Evolutionary conservation across 1,140 invertebrate genomes (phyloP), one percentile per base, ranked within the genome.

Genomic region (Rhyacophila brunnea): DNA sequence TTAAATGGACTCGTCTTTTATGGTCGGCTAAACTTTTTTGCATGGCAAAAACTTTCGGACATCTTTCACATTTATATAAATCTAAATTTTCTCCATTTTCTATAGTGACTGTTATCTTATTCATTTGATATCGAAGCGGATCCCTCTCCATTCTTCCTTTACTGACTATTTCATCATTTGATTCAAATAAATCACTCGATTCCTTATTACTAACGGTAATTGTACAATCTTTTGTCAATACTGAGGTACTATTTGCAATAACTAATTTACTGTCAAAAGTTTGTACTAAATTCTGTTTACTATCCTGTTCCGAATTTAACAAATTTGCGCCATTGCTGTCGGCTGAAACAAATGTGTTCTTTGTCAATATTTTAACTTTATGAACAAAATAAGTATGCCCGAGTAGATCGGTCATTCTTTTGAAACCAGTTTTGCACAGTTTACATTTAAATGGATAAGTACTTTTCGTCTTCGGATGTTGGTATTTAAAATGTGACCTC

Each of bases 21-120:
- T 53, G 50, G 40, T 53, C 50, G 36, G 35, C 15, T 1, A 53
- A 38, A 43, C 20, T 53, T 20, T 42, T 53, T 20, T 38, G 14
- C 15, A 42, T 18, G 7, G 50, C 35, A 19, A 53, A 53, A 11
- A 42, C 40, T 53, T 42, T 53, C 15, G 50, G 17, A 20, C 50
- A 53, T 53, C 20, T 53, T 1, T 42, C 35, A 14, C 50, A 53
- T 42, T 53, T 53, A 14, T 53, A 53, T 19, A 53, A 53, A 42
- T 53, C 50, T 11, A 53, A 43, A 13, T 9, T 19, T 13, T 53
- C 50, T 20, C 50, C 50, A 13, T 1, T 19, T 53, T 53, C 15
- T 11, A 42, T 3, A 1, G 50, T 11, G 9, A 53, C 20, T 17
- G 36, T 53, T 3, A 43, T 40, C 40, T 14, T 42, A 20, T 53